Conservation (phyloP, 2,113 vertebrate genomes). For the Leucosticte australis region DNA sequence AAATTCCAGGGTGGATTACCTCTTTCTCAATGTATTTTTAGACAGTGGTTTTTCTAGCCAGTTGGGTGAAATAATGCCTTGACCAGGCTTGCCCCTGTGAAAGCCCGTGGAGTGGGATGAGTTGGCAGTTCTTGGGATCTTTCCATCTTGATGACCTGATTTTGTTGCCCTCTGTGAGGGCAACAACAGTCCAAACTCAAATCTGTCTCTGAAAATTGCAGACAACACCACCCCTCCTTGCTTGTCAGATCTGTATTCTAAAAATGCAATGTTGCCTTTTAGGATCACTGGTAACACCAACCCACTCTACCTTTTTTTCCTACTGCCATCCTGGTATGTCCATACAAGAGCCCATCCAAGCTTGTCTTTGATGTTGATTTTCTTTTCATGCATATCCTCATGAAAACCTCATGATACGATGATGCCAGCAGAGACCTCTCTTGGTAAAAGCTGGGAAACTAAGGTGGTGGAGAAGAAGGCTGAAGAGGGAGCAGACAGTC, state of each 20-base stretch:
- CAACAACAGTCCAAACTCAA: background rate
- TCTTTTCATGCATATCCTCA: background rate
- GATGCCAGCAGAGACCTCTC: background rate
- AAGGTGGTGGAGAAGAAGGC: background rate
- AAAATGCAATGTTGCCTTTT: background rate
- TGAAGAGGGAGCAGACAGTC: background rate
- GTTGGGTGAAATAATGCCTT: background rate
- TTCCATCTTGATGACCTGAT: background rate
- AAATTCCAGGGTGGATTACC: background rate
- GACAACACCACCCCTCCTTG: background rate
- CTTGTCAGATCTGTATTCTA: background rate
- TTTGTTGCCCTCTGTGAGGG: background rate
- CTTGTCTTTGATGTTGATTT: background rate
- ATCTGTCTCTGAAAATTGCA: background rate
- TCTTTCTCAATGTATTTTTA: conserved; percentile 8
- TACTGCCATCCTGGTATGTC: background rate
- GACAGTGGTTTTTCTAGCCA: background rate
- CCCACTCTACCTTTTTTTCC: background rate
- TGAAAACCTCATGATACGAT: background rate
- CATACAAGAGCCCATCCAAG: background rate
- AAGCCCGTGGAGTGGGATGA: background rate
- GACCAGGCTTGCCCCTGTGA: background rate
- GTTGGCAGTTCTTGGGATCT: background rate
- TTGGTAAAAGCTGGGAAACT: background rate
- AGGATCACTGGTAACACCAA: background rate